Evolutionary conservation across 30 jellyfish, hydroid and myxozoan genomes (phyloP).

Genomic region (Hydractinia symbiolongicarpus): DNA sequence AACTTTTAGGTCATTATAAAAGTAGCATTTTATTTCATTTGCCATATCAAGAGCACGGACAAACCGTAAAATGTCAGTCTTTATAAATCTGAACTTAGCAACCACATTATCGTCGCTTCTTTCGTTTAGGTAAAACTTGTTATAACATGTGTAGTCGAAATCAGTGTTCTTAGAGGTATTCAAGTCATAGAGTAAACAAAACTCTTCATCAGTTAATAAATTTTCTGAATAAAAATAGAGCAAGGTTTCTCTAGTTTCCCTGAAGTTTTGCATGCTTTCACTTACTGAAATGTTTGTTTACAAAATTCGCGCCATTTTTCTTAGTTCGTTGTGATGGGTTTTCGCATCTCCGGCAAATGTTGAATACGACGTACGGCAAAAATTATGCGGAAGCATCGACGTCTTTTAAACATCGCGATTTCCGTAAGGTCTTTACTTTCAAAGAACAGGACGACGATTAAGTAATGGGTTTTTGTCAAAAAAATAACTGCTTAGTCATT

Average conservation of each 20-base stretch:
- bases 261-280: slow-evolving; percentile 9
- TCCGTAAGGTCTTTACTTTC: slow-evolving; percentile 7
- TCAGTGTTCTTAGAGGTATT: slow-evolving; percentile 1
- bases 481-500: too few relatives aligned
- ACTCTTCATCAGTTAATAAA: too few relatives aligned
- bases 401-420: slow-evolving; percentile 1
- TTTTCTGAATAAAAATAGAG: background rate
- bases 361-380: slow-evolving; percentile 8
- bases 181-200: slow-evolving; percentile 1
- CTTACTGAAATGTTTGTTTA: background rate
- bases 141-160: slow-evolving; percentile 3
- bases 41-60: background rate
- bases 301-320: slow-evolving; percentile 7
- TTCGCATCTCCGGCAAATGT: slow-evolving; percentile 1
- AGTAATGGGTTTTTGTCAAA: too few relatives aligned
- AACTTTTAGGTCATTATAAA: too few relatives aligned
- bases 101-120: background rate
- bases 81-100: background rate
- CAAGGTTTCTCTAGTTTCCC: slow-evolving; percentile 5
- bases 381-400: background rate
- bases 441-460: too few relatives aligned
- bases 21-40: background rate
- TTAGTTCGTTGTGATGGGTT: background rate
- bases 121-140: slow-evolving; percentile 3
- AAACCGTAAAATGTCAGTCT: background rate